These are phyloP conservation scores for Poicephalus meyeri DNA, from an alignment of 2,113 vertebrate species.

Conservation along the genomic window DNA sequence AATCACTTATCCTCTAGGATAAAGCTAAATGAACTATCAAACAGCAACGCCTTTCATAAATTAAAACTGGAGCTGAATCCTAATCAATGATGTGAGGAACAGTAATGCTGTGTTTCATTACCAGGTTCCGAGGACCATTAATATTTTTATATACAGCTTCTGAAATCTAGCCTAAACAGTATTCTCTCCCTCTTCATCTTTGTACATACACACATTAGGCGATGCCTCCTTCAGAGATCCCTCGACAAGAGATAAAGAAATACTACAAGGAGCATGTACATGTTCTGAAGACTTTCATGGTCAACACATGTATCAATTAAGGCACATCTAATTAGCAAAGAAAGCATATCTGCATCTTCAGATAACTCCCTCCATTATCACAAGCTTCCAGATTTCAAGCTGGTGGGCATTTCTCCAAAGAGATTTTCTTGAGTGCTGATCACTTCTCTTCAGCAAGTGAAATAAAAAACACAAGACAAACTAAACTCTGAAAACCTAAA, in stretches of 20 bases:
- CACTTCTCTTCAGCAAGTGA: not conserved
- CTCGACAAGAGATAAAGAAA: not conserved
- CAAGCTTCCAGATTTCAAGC: not conserved
- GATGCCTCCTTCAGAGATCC: not conserved
- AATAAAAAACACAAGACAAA: not conserved
- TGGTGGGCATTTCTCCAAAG: not conserved
- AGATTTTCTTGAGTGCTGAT: not conserved
- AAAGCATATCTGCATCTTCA: not conserved
- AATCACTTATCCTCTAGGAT: not conserved
- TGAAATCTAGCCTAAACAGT: not conserved
- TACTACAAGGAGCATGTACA: rapidly evolving
- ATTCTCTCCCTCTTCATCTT: not conserved
- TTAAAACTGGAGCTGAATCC: not conserved
- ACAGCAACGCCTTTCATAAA: not conserved
- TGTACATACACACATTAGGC: not conserved
- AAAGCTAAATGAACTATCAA: not conserved
- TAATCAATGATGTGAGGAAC: not conserved
- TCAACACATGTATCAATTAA: not conserved
- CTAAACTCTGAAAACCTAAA: not conserved
- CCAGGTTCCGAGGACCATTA: not conserved
- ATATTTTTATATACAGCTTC: not conserved
- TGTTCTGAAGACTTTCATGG: not conserved
- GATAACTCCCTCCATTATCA: not conserved
- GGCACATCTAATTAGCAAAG: not conserved
- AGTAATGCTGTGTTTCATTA: not conserved